phyloP scores from a whole-genome alignment of 2,888 invertebrate species.

The Zonitis immaculata region DNA sequence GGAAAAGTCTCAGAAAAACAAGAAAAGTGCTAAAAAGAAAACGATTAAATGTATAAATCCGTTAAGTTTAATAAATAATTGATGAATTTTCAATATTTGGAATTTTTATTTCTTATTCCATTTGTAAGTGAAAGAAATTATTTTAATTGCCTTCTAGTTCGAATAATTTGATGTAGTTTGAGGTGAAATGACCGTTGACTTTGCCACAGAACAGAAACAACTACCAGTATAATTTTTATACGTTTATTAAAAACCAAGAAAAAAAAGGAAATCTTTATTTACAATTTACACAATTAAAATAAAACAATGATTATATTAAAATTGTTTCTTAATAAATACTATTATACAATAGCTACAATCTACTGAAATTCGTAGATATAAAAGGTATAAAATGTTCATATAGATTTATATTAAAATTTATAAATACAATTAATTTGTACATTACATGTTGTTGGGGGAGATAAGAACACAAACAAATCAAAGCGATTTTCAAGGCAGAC shows the following conservation, averaged over 20 bases:
- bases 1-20: slow-evolving; percentile 14
- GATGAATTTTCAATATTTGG: not conserved
- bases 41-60: slow-evolving; percentile 1
- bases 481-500: slow-evolving; percentile 26
- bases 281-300: slow-evolving; percentile 33
- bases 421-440: slow-evolving; percentile 25
- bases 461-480: slow-evolving; percentile 22
- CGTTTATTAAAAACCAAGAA: slow-evolving; percentile 32
- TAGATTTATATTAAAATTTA: slow-evolving; percentile 11
- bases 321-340: slow-evolving; percentile 29
- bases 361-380: slow-evolving; percentile 25
- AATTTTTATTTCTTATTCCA: too few relatives aligned
- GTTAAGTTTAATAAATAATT: not conserved
- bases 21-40: slow-evolving; percentile 2
- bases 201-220: too few relatives aligned
- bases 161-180: too few relatives aligned
- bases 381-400: slow-evolving; percentile 20
- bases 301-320: slow-evolving; percentile 31
- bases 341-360: slow-evolving; percentile 31
- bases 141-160: too few relatives aligned
- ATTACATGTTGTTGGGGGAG: slow-evolving; percentile 18
- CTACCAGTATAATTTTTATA: slow-evolving; percentile 19
- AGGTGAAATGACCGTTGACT: too few relatives aligned
- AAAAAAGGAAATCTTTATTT: slow-evolving; percentile 22
- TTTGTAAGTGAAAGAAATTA: too few relatives aligned